Base-by-base conservation (phyloP, 2,888 invertebrate species). In the Leptinotarsa rubiginosa region DNA sequence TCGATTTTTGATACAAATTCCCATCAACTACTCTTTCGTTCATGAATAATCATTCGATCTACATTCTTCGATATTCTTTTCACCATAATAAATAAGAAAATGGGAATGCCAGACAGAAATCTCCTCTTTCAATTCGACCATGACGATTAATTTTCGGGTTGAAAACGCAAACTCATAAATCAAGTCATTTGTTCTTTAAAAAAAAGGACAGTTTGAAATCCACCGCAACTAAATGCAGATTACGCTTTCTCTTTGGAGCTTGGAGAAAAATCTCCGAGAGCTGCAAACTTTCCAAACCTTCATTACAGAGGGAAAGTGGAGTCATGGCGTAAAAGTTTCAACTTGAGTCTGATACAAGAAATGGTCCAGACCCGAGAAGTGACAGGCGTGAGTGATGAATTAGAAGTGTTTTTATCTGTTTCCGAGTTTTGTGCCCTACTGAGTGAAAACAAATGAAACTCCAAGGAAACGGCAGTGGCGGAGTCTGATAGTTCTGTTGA, bases 331-430 rank as follows among this genome's bases (percentile, higher is more conserved):
- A 62, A 41, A 62, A 62, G 62, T 62, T 62, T n/a, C 41, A 25
- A 62, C 41, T 12, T 41, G 16, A 52, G 31, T 68, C 54, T 54
- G 68, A 54, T 54, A 54, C 68, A 31, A 52, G 68, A 68, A 68
- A 54, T 54, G 18, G 54, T 54, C 31, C 68, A 54, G 54, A 68
- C 68, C 41, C 68, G 54, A 56, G 68, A 54, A 68, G 54, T 68
- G 68, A 68, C 68, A 68, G 68, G 13, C 52, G 54, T 68, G 68
- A 80, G 82, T 83, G 83, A 84, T 84, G 83, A 83, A 84, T 83
- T 81, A 81, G 81, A 78, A 78, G 78, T 83, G 79, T 83, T 83
- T 83, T 83, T 83, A 81, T 80, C 80, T 75, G 74, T 80, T 78
- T 80, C 76, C 59, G 64, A 75, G 69, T 77, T 73, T 41, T 25